Conservation (phyloP, 1,140 invertebrate species). For the Drosophila willistoni region DNA sequence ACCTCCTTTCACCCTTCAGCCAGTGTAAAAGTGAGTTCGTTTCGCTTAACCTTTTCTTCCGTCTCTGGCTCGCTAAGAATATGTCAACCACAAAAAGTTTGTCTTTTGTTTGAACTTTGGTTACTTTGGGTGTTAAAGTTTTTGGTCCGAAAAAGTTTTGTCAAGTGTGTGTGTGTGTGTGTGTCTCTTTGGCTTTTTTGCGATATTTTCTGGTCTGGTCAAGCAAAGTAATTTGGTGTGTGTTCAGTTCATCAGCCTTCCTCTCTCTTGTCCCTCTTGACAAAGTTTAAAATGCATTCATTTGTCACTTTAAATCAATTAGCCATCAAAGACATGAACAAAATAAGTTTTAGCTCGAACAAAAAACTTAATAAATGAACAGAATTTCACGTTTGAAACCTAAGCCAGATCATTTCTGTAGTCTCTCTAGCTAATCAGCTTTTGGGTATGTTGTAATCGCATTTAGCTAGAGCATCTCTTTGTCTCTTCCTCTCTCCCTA, state of each 20-base stretch:
- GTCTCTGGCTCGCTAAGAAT: slow-evolving; percentile 38
- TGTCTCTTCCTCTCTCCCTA: not conserved
- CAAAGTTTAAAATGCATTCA: slow-evolving; percentile 11
- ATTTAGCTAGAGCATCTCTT: slow-evolving; percentile 21
- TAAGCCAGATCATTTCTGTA: slow-evolving; percentile 13
- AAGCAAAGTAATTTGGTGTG: slow-evolving; percentile 53
- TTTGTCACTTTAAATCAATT: slow-evolving; percentile 22
- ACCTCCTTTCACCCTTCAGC: slow-evolving; percentile 46
- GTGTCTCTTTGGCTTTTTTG: slow-evolving; percentile 14
- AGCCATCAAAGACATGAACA: slow-evolving; percentile 5
- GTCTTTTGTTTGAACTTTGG: slow-evolving; percentile 61
- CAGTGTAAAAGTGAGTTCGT: slow-evolving; percentile 49
- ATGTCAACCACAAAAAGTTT: slow-evolving; percentile 66
- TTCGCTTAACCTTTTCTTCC: slow-evolving; percentile 67
- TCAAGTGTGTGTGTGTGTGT: slow-evolving; percentile 24
- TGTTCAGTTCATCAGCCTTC: slow-evolving; percentile 26
- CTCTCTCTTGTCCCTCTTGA: not conserved
- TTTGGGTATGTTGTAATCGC: slow-evolving; percentile 32
- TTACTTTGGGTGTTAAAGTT: slow-evolving; percentile 61
- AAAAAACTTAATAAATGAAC: not conserved
- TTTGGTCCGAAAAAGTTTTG: slow-evolving; percentile 49
- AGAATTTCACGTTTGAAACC: not conserved
- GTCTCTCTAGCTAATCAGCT: slow-evolving; percentile 45
- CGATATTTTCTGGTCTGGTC: slow-evolving; percentile 12
- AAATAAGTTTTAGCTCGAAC: not conserved